These are phyloP conservation scores for Phrynocephalus forsythii DNA, from an alignment of 2,797 vertebrate species.

Conservation along the genomic window DNA sequence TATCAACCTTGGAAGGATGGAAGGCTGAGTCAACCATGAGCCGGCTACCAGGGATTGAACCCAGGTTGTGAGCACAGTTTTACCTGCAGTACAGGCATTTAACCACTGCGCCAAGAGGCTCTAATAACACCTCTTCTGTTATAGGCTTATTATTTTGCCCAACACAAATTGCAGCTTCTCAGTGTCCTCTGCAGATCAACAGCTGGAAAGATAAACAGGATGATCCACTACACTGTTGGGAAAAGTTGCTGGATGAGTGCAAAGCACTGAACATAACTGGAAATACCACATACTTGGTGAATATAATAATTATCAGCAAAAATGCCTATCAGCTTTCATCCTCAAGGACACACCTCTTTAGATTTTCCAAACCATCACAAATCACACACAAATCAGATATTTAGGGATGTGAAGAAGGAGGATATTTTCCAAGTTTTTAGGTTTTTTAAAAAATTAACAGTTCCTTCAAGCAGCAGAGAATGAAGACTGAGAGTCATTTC, in stretches of 20 bases:
- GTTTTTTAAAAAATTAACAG: not conserved
- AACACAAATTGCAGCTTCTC: not conserved
- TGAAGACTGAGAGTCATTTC: not conserved
- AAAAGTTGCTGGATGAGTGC: not conserved
- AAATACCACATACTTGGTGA: not conserved
- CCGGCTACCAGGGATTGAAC: too few relatives aligned
- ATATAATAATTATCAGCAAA: not conserved
- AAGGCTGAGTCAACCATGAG: too few relatives aligned
- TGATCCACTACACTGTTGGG: not conserved
- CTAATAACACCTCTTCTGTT: not conserved
- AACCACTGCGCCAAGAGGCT: too few relatives aligned
- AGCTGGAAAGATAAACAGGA: not conserved
- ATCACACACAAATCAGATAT: not conserved
- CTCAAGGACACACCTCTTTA: not conserved
- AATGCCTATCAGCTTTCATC: not conserved
- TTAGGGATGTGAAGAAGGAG: not conserved
- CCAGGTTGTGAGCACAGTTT: too few relatives aligned
- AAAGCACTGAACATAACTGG: not conserved
- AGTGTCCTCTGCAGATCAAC: not conserved
- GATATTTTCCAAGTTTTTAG: not conserved
- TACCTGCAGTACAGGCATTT: too few relatives aligned
- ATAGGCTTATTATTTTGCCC: too few relatives aligned
- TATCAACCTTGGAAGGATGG: too few relatives aligned
- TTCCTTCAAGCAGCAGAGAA: slow-evolving; percentile 5
- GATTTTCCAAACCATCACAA: not conserved